Conservation (phyloP, 2,888 invertebrate species). For the Cryptocephalus primarius region DNA sequence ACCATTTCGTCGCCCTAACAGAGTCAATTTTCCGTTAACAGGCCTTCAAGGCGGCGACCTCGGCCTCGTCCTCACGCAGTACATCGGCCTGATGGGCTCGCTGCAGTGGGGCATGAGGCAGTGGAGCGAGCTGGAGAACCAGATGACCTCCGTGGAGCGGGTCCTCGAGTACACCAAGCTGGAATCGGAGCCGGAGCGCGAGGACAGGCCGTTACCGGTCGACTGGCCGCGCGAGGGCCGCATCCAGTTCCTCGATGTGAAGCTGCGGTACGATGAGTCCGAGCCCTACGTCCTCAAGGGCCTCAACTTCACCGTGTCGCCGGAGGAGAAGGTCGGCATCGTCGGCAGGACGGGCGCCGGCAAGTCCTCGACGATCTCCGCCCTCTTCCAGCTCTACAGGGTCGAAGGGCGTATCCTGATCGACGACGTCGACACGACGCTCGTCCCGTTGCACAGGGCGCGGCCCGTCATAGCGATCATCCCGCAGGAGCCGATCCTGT, state of each 20-base stretch:
- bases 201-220: slow-evolving; percentile 39
- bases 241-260: slow-evolving; percentile 57
- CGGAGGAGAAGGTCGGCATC: slow-evolving; percentile 67
- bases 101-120: slow-evolving; percentile 62
- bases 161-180: slow-evolving; percentile 25
- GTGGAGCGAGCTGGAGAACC: slow-evolving; percentile 68
- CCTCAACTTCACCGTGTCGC: slow-evolving; percentile 53
- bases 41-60: slow-evolving; percentile 59
- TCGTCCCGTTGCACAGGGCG: slow-evolving; percentile 63
- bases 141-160: slow-evolving; percentile 35
- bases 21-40: slow-evolving; percentile 14
- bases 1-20: not conserved
- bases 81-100: slow-evolving; percentile 55
- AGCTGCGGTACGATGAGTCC: slow-evolving; percentile 58
- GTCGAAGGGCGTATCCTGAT: slow-evolving; percentile 69
- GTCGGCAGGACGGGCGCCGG: slow-evolving; percentile 80
- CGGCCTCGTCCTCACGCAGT: slow-evolving; percentile 71
- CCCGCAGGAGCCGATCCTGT: slow-evolving; percentile 77
- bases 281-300: slow-evolving; percentile 66
- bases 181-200: slow-evolving; percentile 26
- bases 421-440: slow-evolving; percentile 62
- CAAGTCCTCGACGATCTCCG: slow-evolving; percentile 67
- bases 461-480: slow-evolving; percentile 73
- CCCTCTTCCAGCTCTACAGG: slow-evolving; percentile 71
- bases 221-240: slow-evolving; percentile 65